Evolutionary conservation across 2,113 vertebrate species (phyloP).

Genomic region (Scopus umbretta): DNA sequence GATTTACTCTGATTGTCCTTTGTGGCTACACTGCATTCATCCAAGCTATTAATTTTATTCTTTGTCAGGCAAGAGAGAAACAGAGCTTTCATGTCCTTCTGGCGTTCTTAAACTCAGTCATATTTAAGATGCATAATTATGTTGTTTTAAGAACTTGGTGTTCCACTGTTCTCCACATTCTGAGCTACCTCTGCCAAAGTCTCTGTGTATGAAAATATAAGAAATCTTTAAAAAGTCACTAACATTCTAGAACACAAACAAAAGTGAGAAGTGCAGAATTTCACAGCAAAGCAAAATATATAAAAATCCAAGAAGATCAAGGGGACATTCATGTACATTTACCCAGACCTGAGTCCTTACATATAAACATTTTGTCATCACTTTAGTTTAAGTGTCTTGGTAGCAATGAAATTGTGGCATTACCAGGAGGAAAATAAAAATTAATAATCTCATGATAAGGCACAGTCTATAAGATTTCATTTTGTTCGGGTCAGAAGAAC

Average conservation of each 20-base stretch:
- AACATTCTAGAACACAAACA: neutral
- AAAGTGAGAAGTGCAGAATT: neutral
- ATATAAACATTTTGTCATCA: neutral
- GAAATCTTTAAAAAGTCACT: neutral
- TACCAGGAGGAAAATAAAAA: neutral
- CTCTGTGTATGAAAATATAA: neutral
- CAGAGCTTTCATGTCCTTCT: neutral
- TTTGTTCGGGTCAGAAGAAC: neutral
- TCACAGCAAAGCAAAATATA: neutral
- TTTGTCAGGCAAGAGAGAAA: neutral
- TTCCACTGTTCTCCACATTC: neutral
- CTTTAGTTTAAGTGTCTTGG: neutral
- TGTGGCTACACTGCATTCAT: neutral
- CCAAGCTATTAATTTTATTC: neutral
- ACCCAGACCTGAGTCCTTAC: neutral
- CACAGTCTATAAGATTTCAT: neutral
- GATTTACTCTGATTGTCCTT: neutral
- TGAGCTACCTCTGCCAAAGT: neutral
- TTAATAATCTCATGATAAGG: neutral
- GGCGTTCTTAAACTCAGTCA: neutral
- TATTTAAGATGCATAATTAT: slow-evolving; percentile 28
- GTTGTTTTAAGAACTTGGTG: neutral
- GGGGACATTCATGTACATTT: neutral
- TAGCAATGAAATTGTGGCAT: neutral
- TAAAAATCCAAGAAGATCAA: neutral